Evolutionary conservation across 2,113 vertebrate genomes (phyloP).

Genomic region (Oxygymnocypris stewartii): DNA sequence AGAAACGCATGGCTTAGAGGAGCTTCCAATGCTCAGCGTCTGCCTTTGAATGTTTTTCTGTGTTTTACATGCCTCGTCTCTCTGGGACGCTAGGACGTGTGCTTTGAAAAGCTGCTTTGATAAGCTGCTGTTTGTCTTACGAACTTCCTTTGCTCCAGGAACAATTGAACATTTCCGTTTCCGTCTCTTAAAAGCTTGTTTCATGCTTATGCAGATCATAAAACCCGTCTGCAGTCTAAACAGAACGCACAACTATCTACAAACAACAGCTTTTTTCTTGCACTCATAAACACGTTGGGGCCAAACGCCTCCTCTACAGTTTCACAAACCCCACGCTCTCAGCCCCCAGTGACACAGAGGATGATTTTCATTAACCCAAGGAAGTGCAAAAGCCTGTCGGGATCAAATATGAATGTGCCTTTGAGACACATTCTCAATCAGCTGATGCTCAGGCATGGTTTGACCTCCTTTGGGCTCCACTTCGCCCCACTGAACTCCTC

Average conservation of each 20-base stretch:
- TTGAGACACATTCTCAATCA: conserved; percentile 34
- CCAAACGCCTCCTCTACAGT: background rate
- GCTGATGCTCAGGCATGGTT: conserved; percentile 34
- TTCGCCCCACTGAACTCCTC: conserved; percentile 39
- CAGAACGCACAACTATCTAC: background rate
- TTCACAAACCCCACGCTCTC: conserved; percentile 5
- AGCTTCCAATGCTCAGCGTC: background rate
- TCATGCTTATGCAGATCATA: background rate
- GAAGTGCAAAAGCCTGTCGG: background rate
- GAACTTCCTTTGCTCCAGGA: conserved; percentile 5
- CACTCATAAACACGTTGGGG: background rate
- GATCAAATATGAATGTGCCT: conserved; percentile 21
- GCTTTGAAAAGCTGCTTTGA: background rate
- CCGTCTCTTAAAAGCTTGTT: background rate
- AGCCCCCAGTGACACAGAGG: background rate
- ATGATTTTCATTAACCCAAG: conserved; percentile 18
- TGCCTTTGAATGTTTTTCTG: background rate
- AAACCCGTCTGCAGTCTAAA: background rate
- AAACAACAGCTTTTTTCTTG: conserved; percentile 23
- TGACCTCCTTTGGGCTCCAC: conserved; percentile 5
- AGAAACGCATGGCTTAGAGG: background rate
- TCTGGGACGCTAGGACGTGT: background rate
- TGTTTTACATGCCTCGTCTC: background rate
- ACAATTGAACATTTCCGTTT: background rate
- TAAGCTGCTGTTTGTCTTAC: background rate